Evolutionary conservation across 2,113 vertebrate genomes (phyloP).

Genomic region (Labrus mixtus): DNA sequence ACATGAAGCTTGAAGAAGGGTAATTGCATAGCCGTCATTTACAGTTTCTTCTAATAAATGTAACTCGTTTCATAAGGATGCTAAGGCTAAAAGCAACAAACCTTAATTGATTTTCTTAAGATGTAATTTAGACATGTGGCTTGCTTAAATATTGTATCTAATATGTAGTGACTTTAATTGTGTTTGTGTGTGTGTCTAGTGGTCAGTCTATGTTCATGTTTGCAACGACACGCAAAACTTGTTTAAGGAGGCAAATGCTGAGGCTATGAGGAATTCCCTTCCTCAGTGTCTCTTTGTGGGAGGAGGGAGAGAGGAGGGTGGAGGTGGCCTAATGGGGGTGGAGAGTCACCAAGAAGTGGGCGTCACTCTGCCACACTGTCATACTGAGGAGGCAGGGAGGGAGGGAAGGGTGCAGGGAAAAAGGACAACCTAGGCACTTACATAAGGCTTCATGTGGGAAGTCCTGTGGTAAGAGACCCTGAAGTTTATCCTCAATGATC

Average conservation of each 20-base stretch:
- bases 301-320: conserved; percentile 48
- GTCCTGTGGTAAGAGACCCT: conserved; percentile 38
- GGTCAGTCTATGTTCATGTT: conserved; percentile 9
- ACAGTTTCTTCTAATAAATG: not conserved
- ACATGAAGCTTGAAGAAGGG: not conserved
- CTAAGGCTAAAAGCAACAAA: not conserved
- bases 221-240: conserved; percentile 3
- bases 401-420: conserved; percentile 49
- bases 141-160: not conserved
- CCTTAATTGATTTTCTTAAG: not conserved
- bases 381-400: conserved; percentile 36
- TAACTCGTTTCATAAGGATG: not conserved
- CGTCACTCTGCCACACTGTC: conserved; percentile 68
- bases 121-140: not conserved
- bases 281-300: conserved; percentile 66
- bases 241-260: conserved; percentile 73
- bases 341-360: conserved; percentile 69
- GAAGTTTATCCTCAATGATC: conserved; percentile 25
- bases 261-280: conserved; percentile 87
- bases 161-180: conserved; percentile 6
- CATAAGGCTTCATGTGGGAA: conserved; percentile 60
- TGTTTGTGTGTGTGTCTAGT: not conserved
- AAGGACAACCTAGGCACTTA: conserved; percentile 53
- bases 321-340: conserved; percentile 58
- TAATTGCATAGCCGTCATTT: not conserved